Evolutionary conservation across 2,113 vertebrate species (phyloP), one percentile per base, ranked within the genome.

Genomic region (Callorhinus ursinus): DNA sequence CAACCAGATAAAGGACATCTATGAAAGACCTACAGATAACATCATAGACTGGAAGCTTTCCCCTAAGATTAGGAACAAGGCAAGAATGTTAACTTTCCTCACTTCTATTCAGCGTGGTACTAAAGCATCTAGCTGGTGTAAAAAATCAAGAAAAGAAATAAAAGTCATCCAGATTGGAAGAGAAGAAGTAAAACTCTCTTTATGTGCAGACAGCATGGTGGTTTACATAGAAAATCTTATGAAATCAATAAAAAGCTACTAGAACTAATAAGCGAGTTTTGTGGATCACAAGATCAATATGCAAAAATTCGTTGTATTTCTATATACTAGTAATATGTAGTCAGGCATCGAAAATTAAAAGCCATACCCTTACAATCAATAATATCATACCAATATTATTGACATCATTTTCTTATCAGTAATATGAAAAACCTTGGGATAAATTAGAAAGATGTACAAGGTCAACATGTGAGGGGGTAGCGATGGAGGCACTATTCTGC

Each of bases 401-500:
- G 26, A 18, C 42, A 77, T 77, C 26, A 49, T 49, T 77, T 77
- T 49, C 74, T 31, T 42, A 55, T n/a, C 31, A 28, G 9, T 15
- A 71, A 24, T 69, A 51, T 33, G 24, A 71, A 71, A 53, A 55
- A 16, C 5, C 22, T 4, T 57, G 42, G 18, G 59, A 39, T 93
- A 33, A 59, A 39, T 42, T n/a, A 16, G 39, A 36, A 59, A 31
- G 39, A 31, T 36, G 31, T 71, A 18, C 21, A 18, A 46, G 36
- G 49, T 61, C 57, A 55, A 12, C 14, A 0, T 1, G 3, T n/a
- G 24, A 74, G 24, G 7, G 1, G n/a, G 21, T 28, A 13, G 57
- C 8, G 2, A 26, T 42, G 36, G 61, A 2, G 24, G 22, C 10
- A 2, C 67, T 15, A 0, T 61, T 51, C n/a, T 36, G 15, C 4